These are phyloP conservation scores for Alexandromys oeconomus DNA, from an alignment of 2,797 vertebrate genomes.

Conservation along the genomic window DNA sequence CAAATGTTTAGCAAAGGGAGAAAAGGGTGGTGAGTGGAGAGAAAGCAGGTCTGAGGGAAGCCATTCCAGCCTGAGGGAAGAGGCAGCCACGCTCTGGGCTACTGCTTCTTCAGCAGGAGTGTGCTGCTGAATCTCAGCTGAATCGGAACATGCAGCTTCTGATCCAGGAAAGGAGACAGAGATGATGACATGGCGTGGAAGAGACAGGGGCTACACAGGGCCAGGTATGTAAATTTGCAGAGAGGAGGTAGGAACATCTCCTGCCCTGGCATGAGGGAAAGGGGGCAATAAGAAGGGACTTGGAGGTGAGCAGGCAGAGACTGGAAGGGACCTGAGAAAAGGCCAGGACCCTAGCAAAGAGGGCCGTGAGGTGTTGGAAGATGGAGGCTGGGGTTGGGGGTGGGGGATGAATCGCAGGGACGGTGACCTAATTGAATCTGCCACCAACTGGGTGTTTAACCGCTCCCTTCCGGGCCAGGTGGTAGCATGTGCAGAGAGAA, in stretches of 20 bases:
- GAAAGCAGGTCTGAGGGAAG: neutral
- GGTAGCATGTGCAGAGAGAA: neutral
- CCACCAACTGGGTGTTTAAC: neutral
- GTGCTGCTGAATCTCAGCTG: accelerated
- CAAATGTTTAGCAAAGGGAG: neutral
- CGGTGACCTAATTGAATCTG: neutral
- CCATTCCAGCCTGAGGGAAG: neutral
- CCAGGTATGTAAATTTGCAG: neutral
- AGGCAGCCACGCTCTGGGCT: neutral
- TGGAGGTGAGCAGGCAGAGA: neutral
- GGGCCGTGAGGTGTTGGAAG: neutral
- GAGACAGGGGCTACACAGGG: neutral
- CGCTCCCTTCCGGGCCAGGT: neutral
- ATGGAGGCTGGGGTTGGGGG: neutral
- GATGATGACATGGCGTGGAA: accelerated
- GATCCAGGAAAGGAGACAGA: neutral
- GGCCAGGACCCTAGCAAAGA: neutral
- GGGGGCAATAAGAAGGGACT: neutral
- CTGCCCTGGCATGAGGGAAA: neutral
- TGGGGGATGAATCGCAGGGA: neutral
- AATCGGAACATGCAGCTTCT: slow-evolving; percentile 8
- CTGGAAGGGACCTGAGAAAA: neutral
- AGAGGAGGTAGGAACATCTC: neutral
- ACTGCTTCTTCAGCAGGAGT: neutral
- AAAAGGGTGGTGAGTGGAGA: neutral